phyloP scores from a whole-genome alignment of 2,888 invertebrate species.

The Ichneumoninae sp. region DNA sequence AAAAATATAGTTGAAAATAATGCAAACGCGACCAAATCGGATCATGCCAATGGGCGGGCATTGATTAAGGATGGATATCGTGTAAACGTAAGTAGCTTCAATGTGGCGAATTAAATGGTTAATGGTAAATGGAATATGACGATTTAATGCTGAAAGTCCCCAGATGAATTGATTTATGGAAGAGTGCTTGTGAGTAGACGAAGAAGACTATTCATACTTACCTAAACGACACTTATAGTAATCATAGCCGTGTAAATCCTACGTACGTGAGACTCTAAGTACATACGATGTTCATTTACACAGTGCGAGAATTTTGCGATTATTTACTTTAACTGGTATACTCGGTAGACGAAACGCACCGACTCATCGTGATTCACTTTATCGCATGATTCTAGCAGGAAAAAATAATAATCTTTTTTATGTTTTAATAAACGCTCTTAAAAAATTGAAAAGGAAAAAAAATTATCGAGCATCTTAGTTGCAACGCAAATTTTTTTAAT shows the following conservation, averaged over 20 bases:
- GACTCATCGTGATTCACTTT: background rate
- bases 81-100: slow-evolving; percentile 7
- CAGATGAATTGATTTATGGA: slow-evolving; percentile 12
- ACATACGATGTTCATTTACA: slow-evolving; percentile 32
- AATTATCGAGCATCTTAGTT: slow-evolving; percentile 20
- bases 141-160: slow-evolving; percentile 17
- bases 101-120: too few species aligned
- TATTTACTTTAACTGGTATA: slow-evolving; percentile 3
- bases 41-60: slow-evolving; percentile 27
- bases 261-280: slow-evolving; percentile 35
- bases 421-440: background rate
- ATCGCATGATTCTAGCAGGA: slow-evolving; percentile 13
- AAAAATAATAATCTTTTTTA: background rate
- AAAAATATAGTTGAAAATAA: too few species aligned
- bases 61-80: slow-evolving; percentile 23
- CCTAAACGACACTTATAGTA: slow-evolving; percentile 64
- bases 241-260: slow-evolving; percentile 35
- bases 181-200: slow-evolving; percentile 38
- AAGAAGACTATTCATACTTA: slow-evolving; percentile 69
- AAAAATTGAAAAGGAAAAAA: background rate
- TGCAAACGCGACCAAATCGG: background rate
- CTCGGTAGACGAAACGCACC: background rate
- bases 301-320: slow-evolving; percentile 31
- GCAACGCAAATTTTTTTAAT: background rate
- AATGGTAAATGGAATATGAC: background rate